Conservation (phyloP, 2,113 vertebrate species). For the Hystrix brachyura region DNA sequence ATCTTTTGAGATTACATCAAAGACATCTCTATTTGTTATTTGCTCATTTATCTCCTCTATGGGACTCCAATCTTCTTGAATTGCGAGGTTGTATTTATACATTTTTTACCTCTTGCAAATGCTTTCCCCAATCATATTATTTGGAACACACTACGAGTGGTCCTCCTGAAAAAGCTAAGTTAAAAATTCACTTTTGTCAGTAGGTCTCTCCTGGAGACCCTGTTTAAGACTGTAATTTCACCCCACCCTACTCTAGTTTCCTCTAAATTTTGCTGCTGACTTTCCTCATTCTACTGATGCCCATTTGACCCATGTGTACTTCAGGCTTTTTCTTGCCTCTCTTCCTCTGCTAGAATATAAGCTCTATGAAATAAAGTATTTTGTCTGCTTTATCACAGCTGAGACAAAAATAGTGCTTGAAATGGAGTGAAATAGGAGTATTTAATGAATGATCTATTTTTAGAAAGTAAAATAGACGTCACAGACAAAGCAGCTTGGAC, state of each 20-base stretch:
- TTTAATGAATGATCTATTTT: not conserved
- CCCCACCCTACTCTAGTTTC: rapidly evolving
- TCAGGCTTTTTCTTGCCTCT: not conserved
- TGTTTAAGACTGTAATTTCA: not conserved
- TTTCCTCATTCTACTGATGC: not conserved
- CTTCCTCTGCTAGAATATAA: not conserved
- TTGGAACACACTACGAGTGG: not conserved
- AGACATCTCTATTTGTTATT: not conserved
- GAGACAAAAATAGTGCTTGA: not conserved
- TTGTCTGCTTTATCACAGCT: not conserved
- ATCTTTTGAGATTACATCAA: not conserved
- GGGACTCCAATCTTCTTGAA: not conserved
- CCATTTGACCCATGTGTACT: not conserved
- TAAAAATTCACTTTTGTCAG: not conserved
- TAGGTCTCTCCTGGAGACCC: not conserved
- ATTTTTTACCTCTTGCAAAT: constrained; percentile 13
- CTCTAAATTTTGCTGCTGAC: not conserved
- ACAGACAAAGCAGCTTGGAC: not conserved
- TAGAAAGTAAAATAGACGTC: not conserved
- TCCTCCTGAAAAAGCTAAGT: not conserved
- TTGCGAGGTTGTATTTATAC: not conserved
- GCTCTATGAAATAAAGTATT: not conserved
- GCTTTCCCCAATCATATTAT: not conserved
- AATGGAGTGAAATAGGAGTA: not conserved
- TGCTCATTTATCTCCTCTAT: not conserved